A percentile compares a stretch with the other conserved stretches of the same genome.
phyloP scores from a whole-genome alignment of 2,888 invertebrate genomes.

The Xylota sylvarum region DNA sequence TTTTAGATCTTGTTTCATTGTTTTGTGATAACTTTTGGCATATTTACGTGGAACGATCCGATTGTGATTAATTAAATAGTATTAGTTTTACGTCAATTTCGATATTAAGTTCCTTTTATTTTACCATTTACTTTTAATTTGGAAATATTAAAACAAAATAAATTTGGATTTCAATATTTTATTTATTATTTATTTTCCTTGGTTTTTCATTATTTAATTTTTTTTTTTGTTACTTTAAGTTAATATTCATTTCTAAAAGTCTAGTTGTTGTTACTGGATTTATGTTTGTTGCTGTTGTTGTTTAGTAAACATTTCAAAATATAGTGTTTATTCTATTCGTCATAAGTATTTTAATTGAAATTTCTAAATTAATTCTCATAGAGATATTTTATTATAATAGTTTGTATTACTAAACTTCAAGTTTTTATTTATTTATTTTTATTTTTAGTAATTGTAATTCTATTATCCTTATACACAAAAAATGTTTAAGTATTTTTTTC shows the following conservation, averaged over 20 bases:
- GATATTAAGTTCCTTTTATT: neutral
- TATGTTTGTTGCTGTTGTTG: slow-evolving; percentile 9
- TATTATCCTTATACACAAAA: slow-evolving; percentile 53
- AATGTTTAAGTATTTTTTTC: slow-evolving; percentile 41
- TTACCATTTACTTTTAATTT: neutral
- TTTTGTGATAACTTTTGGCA: neutral
- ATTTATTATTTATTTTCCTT: slow-evolving; percentile 1
- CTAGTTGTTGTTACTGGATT: slow-evolving; percentile 24
- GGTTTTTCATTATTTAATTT: slow-evolving; percentile 1
- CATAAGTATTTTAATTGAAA: slow-evolving; percentile 43
- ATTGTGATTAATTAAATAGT: neutral
- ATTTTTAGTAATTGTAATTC: slow-evolving; percentile 12
- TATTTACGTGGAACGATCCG: neutral
- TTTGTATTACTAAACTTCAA: slow-evolving; percentile 18
- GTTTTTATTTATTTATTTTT: neutral
- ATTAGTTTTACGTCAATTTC: neutral
- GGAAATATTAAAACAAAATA: neutral
- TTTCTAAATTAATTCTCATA: slow-evolving; percentile 51
- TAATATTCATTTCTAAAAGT: slow-evolving; percentile 36
- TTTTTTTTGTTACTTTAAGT: slow-evolving; percentile 25
- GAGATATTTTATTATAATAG: slow-evolving; percentile 24
- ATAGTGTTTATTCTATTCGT: slow-evolving; percentile 36
- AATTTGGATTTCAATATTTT: neutral
- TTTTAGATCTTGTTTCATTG: neutral
- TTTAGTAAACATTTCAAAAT: slow-evolving; percentile 51